Base-by-base conservation (phyloP, 2,797 vertebrate species). In the Pitangus sulphuratus region DNA sequence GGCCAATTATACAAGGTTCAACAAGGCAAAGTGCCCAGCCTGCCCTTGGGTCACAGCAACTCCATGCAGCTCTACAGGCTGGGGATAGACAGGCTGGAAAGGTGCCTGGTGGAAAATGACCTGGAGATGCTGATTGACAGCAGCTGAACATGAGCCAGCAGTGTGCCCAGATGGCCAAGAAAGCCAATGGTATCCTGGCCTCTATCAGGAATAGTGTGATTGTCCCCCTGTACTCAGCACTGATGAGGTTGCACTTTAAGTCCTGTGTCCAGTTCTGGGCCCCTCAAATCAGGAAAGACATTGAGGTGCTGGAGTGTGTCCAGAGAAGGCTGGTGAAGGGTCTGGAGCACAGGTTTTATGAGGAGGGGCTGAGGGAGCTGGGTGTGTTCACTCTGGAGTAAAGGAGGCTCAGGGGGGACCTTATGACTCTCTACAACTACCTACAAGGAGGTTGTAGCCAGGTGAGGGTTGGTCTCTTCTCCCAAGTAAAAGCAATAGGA, bases 191-290 rank as follows among this genome's bases (percentile, higher is more conserved):
- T 30, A 21, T n/a, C 39, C 37, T 62, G 68, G 50, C 1, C 4
- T 92, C 44, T 1, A 2, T 14, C 61, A 57, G 39, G 2, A 57
- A 19, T 4, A 0, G 25, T 8, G 39, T 14, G 24, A 39, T 8
- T 44, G 26, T 7, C 1, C 6, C 15, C 3, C 5, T 40, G 11
- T 18, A 1, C 25, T 24, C 1, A 0, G 22, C 37, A 28, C 2
- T n/a, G 39, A 3, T 10, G 39, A 53, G 26, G 39, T 3, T 10
- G 4, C 25, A 28, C 2, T 11, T 45, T 0, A 3, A 35, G 18
- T 24, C 2, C 39, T 35, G 33, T 24, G 45, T 10, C 4, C 65
- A 31, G 44, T 7, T 51, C 10, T 71, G 72, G 35, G 12, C 15
- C 15, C 4, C 20, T 45, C 44, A 77, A 17, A 11, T 2, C 25